Conservation (phyloP, 2,113 vertebrate genomes). For the Etheostoma cragini region DNA sequence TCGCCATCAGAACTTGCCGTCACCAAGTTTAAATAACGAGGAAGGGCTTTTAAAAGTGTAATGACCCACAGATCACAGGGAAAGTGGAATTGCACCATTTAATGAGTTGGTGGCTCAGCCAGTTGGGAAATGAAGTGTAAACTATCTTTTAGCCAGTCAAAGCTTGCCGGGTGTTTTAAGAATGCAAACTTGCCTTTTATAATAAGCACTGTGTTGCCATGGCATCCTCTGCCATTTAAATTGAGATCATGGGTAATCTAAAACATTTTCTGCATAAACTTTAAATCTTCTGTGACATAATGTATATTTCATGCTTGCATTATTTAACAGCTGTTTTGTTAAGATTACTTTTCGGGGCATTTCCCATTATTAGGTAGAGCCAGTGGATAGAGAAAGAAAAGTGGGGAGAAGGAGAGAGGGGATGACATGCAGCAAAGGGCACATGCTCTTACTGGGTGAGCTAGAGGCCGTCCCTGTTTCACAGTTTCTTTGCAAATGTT, state of each 20-base stretch:
- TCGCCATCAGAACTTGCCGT: neutral
- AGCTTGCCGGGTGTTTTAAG: neutral
- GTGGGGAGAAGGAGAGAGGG: no score
- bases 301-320: no score
- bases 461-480: no score
- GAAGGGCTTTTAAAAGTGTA: constrained; percentile 7
- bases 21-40: neutral
- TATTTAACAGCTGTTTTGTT: no score
- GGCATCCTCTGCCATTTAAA: neutral
- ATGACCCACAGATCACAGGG: constrained; percentile 20
- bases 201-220: neutral
- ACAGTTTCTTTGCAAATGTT: no score
- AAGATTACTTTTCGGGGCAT: no score
- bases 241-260: neutral
- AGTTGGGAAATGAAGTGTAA: constrained; percentile 9
- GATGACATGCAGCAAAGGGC: no score
- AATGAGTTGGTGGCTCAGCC: constrained; percentile 13
- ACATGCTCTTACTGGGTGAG: no score
- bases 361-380: no score
- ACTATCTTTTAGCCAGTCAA: constrained; percentile 14
- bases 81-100: constrained; percentile 18
- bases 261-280: no score
- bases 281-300: no score
- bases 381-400: no score
- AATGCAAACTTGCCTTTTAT: neutral